Conservation (phyloP, 92 coral and sea anemone genomes). For the Parazoanthus swiftii region DNA sequence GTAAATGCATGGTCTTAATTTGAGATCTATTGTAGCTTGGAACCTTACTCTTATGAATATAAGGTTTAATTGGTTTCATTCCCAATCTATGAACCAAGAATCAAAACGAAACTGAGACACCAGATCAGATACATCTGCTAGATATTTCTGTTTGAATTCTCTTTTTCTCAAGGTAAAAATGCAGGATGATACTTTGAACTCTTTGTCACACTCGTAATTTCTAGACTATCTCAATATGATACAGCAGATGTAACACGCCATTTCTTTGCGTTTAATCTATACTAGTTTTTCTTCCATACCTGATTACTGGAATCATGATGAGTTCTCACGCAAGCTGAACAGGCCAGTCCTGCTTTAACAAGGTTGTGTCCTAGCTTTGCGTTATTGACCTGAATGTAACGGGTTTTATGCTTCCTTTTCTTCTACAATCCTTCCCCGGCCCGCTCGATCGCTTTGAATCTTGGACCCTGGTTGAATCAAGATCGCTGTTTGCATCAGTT, state of each 20-base stretch:
- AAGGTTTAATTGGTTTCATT: not conserved
- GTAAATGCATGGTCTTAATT: not conserved
- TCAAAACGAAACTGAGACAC: not conserved
- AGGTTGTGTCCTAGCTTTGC: not conserved
- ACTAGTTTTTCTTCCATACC: not conserved
- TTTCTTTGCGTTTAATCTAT: not conserved
- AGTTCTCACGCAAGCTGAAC: not conserved
- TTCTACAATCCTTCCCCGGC: too few species aligned
- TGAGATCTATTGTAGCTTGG: not conserved
- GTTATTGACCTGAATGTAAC: not conserved
- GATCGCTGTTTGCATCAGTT: not conserved
- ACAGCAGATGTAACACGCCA: not conserved
- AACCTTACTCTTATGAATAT: not conserved
- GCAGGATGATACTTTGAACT: not conserved
- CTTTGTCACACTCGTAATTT: not conserved
- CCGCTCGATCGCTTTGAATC: not conserved
- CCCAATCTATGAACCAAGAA: not conserved
- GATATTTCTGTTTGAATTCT: not conserved
- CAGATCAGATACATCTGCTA: not conserved
- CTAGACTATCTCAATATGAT: not conserved
- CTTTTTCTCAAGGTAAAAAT: not conserved
- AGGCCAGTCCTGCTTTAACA: not conserved
- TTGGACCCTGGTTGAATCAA: not conserved
- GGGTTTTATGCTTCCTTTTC: not conserved
- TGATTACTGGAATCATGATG: not conserved